Evolutionary conservation across 1,140 invertebrate genomes (phyloP), one percentile per base, ranked within the genome.

Genomic region (Arion vulgaris): DNA sequence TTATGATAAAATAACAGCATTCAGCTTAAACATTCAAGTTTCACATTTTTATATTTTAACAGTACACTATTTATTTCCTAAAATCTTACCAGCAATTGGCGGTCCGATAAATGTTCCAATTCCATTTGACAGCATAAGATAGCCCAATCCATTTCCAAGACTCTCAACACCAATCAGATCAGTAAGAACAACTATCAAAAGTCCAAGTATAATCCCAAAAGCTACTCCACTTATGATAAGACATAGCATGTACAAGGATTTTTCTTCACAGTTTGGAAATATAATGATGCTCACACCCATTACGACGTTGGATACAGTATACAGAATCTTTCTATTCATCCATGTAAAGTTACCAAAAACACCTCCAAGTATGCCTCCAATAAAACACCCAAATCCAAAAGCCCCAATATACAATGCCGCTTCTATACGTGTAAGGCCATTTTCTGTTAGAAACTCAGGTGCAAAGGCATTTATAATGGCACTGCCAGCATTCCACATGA

Each of bases 71-170:
- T 5, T 45, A 7, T 45, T 45, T 7, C 15, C 5, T 5, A 5
- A 45, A 45, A 32, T 66, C 86, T 72, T 83, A 91, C 90, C 89
- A 85, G 88, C 89, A 1, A 89, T 13, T 17, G 88, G 86, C 39
- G 90, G 90, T 74, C 89, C 89, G 57, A 86, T 51, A 34, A 89
- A 87, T 62, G 84, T 78, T 38, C 90, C 90, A 36, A 90, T 51
- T 32, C 90, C 90, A 87, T 91, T 90, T 36, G 87, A 86, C 36
- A 90, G 68, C 88, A 91, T 89, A 7, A 90, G 80, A 68, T 89
- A 90, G 5, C 90, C 90, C 34, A 89, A 83, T 0, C 86, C 90
- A 82, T 88, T 85, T 15, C 86, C 86, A 17, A 90, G 81, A 45
- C 81, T 82, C 32, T 88, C 82, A 9, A 85, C 66, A 13, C 89